A percentile compares a stretch with the other conserved stretches of the same genome.
These are phyloP conservation scores for Leptestheria dahalacensis DNA, from an alignment of 1,140 invertebrate species.

Conservation along the genomic window DNA sequence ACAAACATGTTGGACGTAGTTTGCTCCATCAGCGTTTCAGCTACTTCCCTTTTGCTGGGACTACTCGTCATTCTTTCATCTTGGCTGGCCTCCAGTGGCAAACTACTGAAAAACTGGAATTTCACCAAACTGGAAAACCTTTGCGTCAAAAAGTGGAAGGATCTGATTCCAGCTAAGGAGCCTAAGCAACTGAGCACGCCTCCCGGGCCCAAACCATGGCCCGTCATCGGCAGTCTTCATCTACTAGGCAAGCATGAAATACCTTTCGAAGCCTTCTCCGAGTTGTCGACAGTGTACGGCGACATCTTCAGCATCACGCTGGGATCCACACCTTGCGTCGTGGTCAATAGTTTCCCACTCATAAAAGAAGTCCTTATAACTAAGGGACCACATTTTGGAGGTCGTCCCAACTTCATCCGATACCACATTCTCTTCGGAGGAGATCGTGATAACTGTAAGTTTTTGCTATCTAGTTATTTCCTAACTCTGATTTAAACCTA, in stretches of 20 bases:
- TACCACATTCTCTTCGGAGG: conserved; percentile 46
- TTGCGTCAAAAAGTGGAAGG: neutral
- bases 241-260: conserved; percentile 44
- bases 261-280: conserved; percentile 55
- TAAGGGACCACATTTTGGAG: conserved; percentile 62
- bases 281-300: conserved; percentile 50
- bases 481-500: conserved; percentile 1
- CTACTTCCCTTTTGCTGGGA: neutral
- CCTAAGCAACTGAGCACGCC: conserved; percentile 22
- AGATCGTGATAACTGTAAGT: conserved; percentile 55
- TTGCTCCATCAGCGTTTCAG: neutral
- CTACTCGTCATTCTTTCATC: neutral
- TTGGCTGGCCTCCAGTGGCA: neutral
- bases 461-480: conserved; percentile 12
- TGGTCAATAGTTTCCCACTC: conserved; percentile 54
- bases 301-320: conserved; percentile 56
- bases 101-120: neutral
- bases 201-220: conserved; percentile 43
- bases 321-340: conserved; percentile 49
- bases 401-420: conserved; percentile 59
- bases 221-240: conserved; percentile 53
- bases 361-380: conserved; percentile 64
- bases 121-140: neutral
- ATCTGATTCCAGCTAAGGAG: neutral
- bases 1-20: neutral